Evolutionary conservation across 2,113 vertebrate genomes (phyloP), one percentile per base, ranked within the genome.

Genomic region (Ploceus nigricollis): DNA sequence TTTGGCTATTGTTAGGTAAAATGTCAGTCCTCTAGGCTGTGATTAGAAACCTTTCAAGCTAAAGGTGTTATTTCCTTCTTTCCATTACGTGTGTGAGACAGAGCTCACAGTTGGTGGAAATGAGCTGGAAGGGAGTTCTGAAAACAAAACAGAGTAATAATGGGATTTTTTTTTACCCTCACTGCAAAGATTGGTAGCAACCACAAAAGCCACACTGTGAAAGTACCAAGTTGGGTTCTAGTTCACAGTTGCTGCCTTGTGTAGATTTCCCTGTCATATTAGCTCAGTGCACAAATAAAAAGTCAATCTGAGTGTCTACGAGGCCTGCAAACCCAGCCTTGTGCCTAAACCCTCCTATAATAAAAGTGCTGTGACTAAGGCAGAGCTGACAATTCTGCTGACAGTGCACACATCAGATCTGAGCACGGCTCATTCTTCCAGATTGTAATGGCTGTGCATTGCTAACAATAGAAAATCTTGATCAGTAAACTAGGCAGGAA

Each of bases 391-490:
- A 90, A 88, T 96, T 95, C 72, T 68, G 64, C 90, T 96, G 94
- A 94, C 10, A 2, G 19, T 0, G 7, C 66, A 84, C 25, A 39
- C 30, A 50, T 56, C 57, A 72, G 76, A 94, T 73, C 39, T 93
- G 85, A 94, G 88, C 21, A 40, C 47, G 82, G 61, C 47, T 84
- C 48, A 7, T 82, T 89, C 85, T 78, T 86, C 56, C 31, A 79
- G 61, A 82, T 25, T 88, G 68, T 48, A 95, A 93, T 64, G 94
- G 78, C 78, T 90, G 77, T 79, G 83, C 57, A 31, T 39, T 82
- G 78, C 88, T 96, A 95, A 95, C 93, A 96, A 91, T 70, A 96
- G 86, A 79, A 92, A 95, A 51, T 75, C 48, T 79, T 85, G 40
- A 28, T 79, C 88, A 84, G 68, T 92, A 95, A 94, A 88, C 13